These are phyloP conservation scores for Epinotia brunnichana DNA, from an alignment of 2,888 invertebrate genomes.

Conservation along the genomic window DNA sequence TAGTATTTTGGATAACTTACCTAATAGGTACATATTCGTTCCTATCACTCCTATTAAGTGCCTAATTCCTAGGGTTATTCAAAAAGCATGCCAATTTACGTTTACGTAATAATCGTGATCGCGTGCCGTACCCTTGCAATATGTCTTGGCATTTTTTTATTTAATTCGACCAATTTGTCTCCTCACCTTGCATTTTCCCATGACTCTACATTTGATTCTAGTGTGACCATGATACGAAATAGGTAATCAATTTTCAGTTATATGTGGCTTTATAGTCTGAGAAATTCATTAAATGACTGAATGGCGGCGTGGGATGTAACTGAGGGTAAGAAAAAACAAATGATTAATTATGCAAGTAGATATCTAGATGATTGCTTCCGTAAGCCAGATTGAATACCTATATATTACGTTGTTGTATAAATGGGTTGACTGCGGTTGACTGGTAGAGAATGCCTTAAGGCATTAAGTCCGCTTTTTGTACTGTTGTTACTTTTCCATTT, in stretches of 20 bases:
- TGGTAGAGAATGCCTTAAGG: too few species aligned
- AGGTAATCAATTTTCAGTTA: constrained; percentile 19
- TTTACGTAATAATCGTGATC: constrained; percentile 33
- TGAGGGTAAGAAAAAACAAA: constrained; percentile 60
- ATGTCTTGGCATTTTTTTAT: constrained; percentile 32
- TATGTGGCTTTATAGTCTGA: not conserved
- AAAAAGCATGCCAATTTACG: not conserved
- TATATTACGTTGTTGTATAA: constrained; percentile 2
- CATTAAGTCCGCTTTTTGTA: too few species aligned
- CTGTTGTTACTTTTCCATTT: constrained; percentile 58
- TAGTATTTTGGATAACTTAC: too few species aligned
- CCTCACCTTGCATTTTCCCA: constrained; percentile 39
- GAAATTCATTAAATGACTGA: constrained; percentile 34
- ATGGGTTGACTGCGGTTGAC: too few species aligned
- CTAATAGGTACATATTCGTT: too few species aligned
- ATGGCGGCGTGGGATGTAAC: constrained; percentile 79
- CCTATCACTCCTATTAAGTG: too few species aligned
- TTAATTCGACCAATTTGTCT: constrained; percentile 36
- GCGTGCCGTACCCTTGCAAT: constrained; percentile 27
- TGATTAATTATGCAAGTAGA: not conserved
- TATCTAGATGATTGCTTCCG: not conserved
- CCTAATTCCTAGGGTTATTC: not conserved
- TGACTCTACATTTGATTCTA: not conserved
- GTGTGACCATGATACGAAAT: constrained; percentile 4
- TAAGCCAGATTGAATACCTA: not conserved